phyloP scores from a whole-genome alignment of 1,140 invertebrate species.

The Plectus sambesii region DNA sequence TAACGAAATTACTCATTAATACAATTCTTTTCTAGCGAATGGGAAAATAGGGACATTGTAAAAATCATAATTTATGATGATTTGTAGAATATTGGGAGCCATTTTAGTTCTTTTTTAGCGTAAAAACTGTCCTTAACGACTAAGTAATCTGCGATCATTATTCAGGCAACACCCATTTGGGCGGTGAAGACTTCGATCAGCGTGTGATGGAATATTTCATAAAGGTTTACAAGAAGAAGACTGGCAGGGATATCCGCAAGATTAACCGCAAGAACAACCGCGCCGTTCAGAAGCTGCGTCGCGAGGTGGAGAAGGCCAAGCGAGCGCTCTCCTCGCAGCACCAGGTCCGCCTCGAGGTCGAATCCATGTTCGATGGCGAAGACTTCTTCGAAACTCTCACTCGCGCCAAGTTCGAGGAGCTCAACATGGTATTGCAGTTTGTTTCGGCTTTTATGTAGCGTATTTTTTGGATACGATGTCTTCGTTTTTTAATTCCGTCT shows the following conservation, averaged over 20 bases:
- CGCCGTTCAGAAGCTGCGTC: constrained; percentile 52
- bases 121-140: no score
- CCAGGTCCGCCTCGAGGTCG: constrained; percentile 95
- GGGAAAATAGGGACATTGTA: no score
- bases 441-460: no score
- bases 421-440: no score
- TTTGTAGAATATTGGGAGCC: no score
- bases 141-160: no score
- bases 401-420: constrained; percentile 95
- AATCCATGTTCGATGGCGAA: constrained; percentile 95
- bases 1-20: no score
- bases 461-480: no score
- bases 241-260: constrained; percentile 52
- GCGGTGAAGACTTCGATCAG: constrained; percentile 55
- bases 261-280: constrained; percentile 51
- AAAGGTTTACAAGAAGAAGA: constrained; percentile 55
- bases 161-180: constrained; percentile 55
- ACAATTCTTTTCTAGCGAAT: no score
- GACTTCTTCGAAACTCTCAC: constrained; percentile 99
- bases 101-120: no score
- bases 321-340: constrained; percentile 84
- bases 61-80: no score
- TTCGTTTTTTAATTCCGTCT: no score
- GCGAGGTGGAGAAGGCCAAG: constrained; percentile 55
- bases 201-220: constrained; percentile 55